Percentiles rank a stretch among this genome's conserved stretches.
These are phyloP conservation scores for Rhagonycha fulva DNA, from an alignment of 2,888 invertebrate species.

Conservation along the genomic window DNA sequence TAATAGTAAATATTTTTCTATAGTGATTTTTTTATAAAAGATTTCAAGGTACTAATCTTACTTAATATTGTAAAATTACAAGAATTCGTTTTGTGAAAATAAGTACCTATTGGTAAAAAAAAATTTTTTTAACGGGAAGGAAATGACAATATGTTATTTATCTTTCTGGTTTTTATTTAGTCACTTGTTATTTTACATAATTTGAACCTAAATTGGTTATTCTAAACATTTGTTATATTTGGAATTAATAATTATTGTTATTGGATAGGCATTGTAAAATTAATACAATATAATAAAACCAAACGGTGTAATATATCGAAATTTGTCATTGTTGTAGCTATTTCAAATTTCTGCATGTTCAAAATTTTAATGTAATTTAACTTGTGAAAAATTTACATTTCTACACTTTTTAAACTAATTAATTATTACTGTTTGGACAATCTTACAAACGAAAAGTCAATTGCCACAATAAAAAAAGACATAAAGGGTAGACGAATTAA, in stretches of 20 bases:
- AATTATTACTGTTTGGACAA: background rate
- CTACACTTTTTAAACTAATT: background rate
- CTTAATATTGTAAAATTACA: background rate
- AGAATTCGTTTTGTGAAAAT: too few relatives aligned
- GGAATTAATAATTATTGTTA: background rate
- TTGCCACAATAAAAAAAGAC: background rate
- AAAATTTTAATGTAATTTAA: background rate
- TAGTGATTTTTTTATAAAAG: background rate
- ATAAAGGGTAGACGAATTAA: background rate
- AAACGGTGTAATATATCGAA: background rate
- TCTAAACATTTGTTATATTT: background rate
- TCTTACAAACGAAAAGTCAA: background rate
- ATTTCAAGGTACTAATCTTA: background rate
- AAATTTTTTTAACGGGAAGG: too few relatives aligned
- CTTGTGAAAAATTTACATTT: background rate
- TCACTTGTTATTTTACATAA: background rate
- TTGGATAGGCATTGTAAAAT: background rate
- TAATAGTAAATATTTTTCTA: background rate
- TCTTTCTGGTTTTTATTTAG: too few relatives aligned
- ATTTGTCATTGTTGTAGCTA: background rate
- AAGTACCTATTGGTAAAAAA: too few relatives aligned
- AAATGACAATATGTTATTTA: too few relatives aligned
- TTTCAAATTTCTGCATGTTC: background rate
- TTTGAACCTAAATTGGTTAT: background rate
- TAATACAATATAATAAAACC: background rate